Evolutionary conservation across 2,113 vertebrate genomes (phyloP).

Genomic region (Mobula birostris): DNA sequence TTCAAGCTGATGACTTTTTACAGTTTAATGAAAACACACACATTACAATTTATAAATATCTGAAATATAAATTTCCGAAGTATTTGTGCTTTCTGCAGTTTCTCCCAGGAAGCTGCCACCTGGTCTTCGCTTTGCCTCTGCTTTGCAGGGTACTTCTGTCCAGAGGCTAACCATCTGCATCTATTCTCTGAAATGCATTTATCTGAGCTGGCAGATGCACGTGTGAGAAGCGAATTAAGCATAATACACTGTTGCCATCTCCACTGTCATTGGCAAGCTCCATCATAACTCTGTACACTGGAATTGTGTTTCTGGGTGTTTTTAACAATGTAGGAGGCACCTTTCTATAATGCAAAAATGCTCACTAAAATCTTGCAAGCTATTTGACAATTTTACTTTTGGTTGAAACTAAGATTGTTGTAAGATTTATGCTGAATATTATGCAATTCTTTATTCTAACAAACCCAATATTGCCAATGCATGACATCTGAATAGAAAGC

Average conservation of each 20-base stretch:
- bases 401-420: background rate
- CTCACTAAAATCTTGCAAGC: background rate
- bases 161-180: too few relatives aligned
- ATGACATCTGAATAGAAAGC: background rate
- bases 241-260: too few relatives aligned
- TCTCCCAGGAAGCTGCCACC: too few relatives aligned
- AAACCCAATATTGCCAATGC: background rate
- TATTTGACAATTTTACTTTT: background rate
- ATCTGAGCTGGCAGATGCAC: too few relatives aligned
- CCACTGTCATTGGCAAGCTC: too few relatives aligned
- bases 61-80: background rate
- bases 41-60: background rate
- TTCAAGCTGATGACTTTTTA: background rate
- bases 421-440: background rate
- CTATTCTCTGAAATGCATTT: too few relatives aligned
- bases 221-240: too few relatives aligned
- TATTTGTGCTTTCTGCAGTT: background rate
- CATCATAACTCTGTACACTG: background rate
- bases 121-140: too few relatives aligned
- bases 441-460: background rate
- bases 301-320: background rate
- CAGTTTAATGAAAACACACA: background rate
- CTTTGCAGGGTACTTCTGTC: too few relatives aligned
- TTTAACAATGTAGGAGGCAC: background rate
- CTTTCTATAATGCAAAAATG: background rate